These are phyloP conservation scores for Metellina segmentata DNA, from an alignment of 2,888 invertebrate genomes.

Conservation along the genomic window DNA sequence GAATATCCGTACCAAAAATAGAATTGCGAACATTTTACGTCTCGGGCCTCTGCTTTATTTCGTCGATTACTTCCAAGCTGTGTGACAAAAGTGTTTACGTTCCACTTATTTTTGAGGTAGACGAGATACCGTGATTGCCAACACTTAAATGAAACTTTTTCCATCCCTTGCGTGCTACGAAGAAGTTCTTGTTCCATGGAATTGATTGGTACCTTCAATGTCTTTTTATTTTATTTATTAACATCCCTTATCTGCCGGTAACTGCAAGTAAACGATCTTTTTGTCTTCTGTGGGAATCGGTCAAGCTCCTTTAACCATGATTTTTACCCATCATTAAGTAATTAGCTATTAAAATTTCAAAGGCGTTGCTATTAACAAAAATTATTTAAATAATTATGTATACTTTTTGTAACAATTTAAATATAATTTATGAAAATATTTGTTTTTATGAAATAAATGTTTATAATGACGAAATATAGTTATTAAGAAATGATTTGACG, in stretches of 20 bases:
- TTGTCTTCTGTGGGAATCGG: background rate
- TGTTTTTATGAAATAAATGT: no score
- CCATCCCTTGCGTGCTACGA: background rate
- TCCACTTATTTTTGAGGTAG: background rate
- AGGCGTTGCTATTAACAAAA: no score
- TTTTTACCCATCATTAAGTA: no score
- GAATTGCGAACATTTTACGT: background rate
- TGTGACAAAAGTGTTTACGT: background rate
- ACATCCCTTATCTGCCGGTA: background rate
- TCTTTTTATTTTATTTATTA: background rate
- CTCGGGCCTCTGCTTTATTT: background rate
- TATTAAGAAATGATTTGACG: no score
- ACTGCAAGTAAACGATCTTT: background rate
- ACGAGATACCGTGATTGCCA: constrained; percentile 17
- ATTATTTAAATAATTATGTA: no score
- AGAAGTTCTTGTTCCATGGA: background rate
- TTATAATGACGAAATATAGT: no score
- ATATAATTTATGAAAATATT: no score
- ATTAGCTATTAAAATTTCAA: no score
- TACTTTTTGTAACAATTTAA: no score
- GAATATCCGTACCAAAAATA: background rate
- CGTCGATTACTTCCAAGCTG: constrained; percentile 12
- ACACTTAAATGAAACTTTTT: constrained; percentile 6
- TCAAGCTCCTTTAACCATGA: no score
- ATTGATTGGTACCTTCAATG: background rate